Evolutionary conservation across 2,113 vertebrate genomes (phyloP).

Genomic region (Thymallus thymallus): DNA sequence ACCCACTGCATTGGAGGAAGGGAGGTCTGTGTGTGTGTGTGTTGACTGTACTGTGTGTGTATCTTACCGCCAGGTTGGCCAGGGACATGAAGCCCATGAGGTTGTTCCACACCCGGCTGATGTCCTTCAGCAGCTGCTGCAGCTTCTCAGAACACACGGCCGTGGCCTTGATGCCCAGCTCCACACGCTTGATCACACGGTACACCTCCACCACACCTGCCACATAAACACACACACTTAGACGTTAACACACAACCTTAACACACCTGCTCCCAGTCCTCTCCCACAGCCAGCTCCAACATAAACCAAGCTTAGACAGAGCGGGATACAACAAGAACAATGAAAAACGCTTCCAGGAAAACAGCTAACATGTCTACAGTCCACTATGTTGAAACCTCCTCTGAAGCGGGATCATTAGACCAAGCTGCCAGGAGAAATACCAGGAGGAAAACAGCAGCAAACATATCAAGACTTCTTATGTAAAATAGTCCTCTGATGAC

Average conservation of each 20-base stretch:
- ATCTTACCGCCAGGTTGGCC: constrained; percentile 86
- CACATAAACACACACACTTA: background rate
- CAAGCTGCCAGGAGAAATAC: too few relatives aligned
- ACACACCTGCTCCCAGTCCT: background rate
- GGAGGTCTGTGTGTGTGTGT: constrained; percentile 10
- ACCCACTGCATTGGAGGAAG: background rate
- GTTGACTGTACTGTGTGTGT: background rate
- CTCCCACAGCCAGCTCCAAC: background rate
- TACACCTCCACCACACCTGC: constrained; percentile 97
- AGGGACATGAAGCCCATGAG: constrained; percentile 97
- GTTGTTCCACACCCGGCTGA: constrained; percentile 97
- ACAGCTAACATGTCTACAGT: too few relatives aligned
- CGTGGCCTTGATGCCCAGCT: constrained; percentile 94
- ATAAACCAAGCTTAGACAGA: too few relatives aligned
- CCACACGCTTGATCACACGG: constrained; percentile 90
- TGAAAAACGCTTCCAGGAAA: too few relatives aligned
- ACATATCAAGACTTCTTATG: too few relatives aligned
- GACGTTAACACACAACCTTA: background rate
- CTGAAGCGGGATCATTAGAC: background rate
- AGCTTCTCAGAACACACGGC: constrained; percentile 96
- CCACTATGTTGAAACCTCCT: too few relatives aligned
- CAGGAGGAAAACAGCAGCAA: too few relatives aligned
- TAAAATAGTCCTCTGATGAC: too few relatives aligned
- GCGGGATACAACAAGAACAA: too few relatives aligned
- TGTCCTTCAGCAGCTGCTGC: constrained; percentile 91